Conservation (phyloP, 2,797 vertebrate species). For the Malurus leucopterus region DNA sequence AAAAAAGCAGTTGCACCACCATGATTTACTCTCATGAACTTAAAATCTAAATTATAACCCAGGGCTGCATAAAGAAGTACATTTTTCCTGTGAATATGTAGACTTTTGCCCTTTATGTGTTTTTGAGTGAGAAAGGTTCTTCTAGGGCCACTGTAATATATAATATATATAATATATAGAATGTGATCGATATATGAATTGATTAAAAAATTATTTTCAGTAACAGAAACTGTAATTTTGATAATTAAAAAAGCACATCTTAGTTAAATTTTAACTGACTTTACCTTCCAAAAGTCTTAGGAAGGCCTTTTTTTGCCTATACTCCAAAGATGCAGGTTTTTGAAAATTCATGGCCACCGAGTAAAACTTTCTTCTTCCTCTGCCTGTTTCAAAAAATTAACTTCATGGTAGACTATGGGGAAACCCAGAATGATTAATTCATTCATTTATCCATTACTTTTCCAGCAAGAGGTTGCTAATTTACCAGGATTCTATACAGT, state of each 20-base stretch:
- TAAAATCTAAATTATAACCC: slow-evolving; percentile 7
- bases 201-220: not conserved
- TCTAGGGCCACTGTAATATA: not conserved
- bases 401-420: slow-evolving; percentile 1
- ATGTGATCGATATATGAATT: not conserved
- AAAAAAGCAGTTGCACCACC: not conserved
- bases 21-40: not conserved
- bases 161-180: not conserved
- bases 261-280: not conserved
- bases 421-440: slow-evolving; percentile 8
- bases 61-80: not conserved
- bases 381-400: slow-evolving; percentile 24
- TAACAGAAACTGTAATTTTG: not conserved
- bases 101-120: not conserved
- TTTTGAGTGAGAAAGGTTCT: not conserved
- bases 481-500: slow-evolving; percentile 64
- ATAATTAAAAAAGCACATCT: not conserved
- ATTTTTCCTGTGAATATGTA: not conserved
- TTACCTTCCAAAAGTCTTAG: not conserved
- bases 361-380: slow-evolving; percentile 5
- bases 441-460: slow-evolving; percentile 34
- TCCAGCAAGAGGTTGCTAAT: slow-evolving; percentile 38
- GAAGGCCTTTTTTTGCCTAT: not conserved
- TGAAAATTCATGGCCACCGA: not conserved
- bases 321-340: not conserved